Evolutionary conservation across 2,888 invertebrate species (phyloP), one percentile per base, ranked within the genome.

Genomic region (Catocala fraxini): DNA sequence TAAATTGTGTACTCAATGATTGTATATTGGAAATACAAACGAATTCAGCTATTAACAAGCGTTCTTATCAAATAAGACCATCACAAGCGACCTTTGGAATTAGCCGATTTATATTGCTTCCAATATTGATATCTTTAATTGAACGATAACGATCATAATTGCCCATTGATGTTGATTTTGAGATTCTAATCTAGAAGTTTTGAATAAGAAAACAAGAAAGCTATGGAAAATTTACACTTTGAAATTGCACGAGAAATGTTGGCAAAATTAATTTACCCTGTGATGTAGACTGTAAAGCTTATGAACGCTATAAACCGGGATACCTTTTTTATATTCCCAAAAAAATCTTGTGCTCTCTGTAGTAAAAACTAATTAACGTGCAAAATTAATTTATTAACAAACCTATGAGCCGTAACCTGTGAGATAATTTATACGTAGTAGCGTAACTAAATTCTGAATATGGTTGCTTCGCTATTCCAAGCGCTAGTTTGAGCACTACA

Each of bases 401-500:
- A 10, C 13, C 9, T 25, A 47, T 47, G 15, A 47, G 25, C 25
- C 47, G 1, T 12, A 12, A 47, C 6, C 10, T 0, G 5, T 10
- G 33, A n/a, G 4, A 34, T 48, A 33, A 25, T 48, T 48, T 33
- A 34, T 48, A 33, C 34, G n/a, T 41, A 33, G 48, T 33, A 6
- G 41, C n/a, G 34, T 41, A 41, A n/a, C 1, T 42, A 35, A 48
- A 56, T 13, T 48, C n/a, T 4, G 9, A 33, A 48, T 48, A 11
- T 48, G n/a, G 25, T 48, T 33, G 25, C n/a, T 35, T 33, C 1
- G 2, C 11, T 13, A n/a, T 9, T n/a, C 12, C 10, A 34, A 34
- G 15, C 13, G 4, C 13, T 13, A 56, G 34, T 56, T 56, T 49
- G 10, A n/a, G 49, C 49, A 43, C 13, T 43, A 43, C 12, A 11